Percentiles rank a stretch among this genome's conserved stretches.
Evolutionary conservation across 35 echinoderm and acorn worm species (phyloP).

Genomic region (Apostichopus japonicus): DNA sequence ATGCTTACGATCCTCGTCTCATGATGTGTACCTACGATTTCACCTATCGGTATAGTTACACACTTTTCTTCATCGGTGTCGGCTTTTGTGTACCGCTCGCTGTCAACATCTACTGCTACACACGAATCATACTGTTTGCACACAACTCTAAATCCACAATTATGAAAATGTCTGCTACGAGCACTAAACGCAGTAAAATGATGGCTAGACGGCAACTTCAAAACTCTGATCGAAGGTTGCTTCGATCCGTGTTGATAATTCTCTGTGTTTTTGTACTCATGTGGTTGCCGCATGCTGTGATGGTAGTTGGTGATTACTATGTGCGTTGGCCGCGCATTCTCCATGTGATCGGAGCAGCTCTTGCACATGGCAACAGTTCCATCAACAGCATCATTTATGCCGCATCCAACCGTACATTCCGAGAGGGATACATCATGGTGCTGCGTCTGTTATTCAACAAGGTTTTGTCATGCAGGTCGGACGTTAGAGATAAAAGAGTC

Average conservation of each 20-base stretch:
- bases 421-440: conserved; percentile 66
- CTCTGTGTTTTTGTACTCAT: conserved; percentile 71
- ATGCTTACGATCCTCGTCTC: conserved; percentile 70
- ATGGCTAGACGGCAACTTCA: conserved; percentile 36
- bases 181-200: neutral
- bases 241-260: conserved; percentile 70
- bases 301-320: conserved; percentile 75
- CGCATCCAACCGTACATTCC: conserved; percentile 72
- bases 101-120: conserved; percentile 61
- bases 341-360: conserved; percentile 60
- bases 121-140: conserved; percentile 61
- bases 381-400: conserved; percentile 88
- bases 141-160: conserved; percentile 26
- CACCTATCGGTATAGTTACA: conserved; percentile 69
- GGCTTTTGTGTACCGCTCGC: conserved; percentile 59
- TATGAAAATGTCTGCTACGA: conserved; percentile 34
- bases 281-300: conserved; percentile 81
- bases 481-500: neutral
- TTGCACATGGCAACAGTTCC: conserved; percentile 82
- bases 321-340: conserved; percentile 46
- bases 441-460: conserved; percentile 40
- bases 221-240: conserved; percentile 59
- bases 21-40: conserved; percentile 91
- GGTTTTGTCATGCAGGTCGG: neutral
- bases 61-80: conserved; percentile 67